A percentile compares a stretch with the other conserved stretches of the same genome.
phyloP scores from a whole-genome alignment of 2,888 invertebrate species.

The Phrixothrix hirtus region DNA sequence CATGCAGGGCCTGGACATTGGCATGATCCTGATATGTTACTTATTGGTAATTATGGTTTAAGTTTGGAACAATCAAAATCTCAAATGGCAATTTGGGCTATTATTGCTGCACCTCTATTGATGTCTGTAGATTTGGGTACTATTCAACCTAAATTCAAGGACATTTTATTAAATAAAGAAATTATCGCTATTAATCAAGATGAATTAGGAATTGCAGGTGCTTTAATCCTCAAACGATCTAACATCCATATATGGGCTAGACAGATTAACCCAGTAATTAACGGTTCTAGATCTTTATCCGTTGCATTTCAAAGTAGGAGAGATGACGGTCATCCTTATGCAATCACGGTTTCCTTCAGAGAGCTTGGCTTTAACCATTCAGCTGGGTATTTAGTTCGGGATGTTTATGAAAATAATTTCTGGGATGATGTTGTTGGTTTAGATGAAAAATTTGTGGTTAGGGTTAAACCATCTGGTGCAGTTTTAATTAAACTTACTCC shows the following conservation, averaged over 20 bases:
- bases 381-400: constrained; percentile 50
- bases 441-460: constrained; percentile 26
- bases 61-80: constrained; percentile 65
- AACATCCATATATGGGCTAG: constrained; percentile 63
- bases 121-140: constrained; percentile 66
- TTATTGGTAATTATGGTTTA: constrained; percentile 63
- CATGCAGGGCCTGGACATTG: constrained; percentile 68
- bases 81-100: constrained; percentile 73
- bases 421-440: constrained; percentile 7
- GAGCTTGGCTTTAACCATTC: constrained; percentile 47
- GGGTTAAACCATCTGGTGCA: constrained; percentile 37
- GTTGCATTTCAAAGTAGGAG: constrained; percentile 63
- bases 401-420: constrained; percentile 37
- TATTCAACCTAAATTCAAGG: constrained; percentile 60
- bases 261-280: constrained; percentile 57
- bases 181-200: constrained; percentile 69
- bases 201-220: constrained; percentile 63
- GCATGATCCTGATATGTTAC: constrained; percentile 71
- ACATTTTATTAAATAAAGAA: constrained; percentile 62
- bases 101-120: constrained; percentile 68
- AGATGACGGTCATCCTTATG: constrained; percentile 55
- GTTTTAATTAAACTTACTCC: constrained; percentile 15
- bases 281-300: constrained; percentile 58
- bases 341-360: constrained; percentile 47
- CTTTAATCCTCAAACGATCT: constrained; percentile 14